phyloP scores from a whole-genome alignment of 2,113 vertebrate genomes.

The human region GRCh38 chr7:152248001-152248500 shows the following conservation, averaged over 20 bases:
- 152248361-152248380: slow-evolving; percentile 45
- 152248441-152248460: slow-evolving; percentile 82
- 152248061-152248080: slow-evolving; percentile 85
- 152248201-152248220: slow-evolving; percentile 83
- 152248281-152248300: slow-evolving; percentile 71
- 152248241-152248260: slow-evolving; percentile 74
- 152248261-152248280: slow-evolving; percentile 57
- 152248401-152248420: slow-evolving; percentile 77
- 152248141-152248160: slow-evolving; percentile 78
- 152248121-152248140: slow-evolving; percentile 72
- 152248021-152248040: slow-evolving; percentile 78
- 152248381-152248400: slow-evolving; percentile 72
- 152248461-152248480: slow-evolving; percentile 46
- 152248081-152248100: slow-evolving; percentile 86
- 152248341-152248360: slow-evolving; percentile 60
- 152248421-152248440: slow-evolving; percentile 75
- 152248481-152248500: slow-evolving; percentile 81
- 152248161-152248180: slow-evolving; percentile 83
- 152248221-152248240: slow-evolving; percentile 66
- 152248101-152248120: slow-evolving; percentile 82
- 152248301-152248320: slow-evolving; percentile 38
- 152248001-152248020: slow-evolving; percentile 81
- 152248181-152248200: slow-evolving; percentile 82
- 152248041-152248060: slow-evolving; percentile 84
- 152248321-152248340: slow-evolving; percentile 57